Evolutionary conservation across 64 coral and sea anemone species (phyloP), one percentile per base, ranked within the genome.

Genomic region (Pocillopora verrucosa): DNA sequence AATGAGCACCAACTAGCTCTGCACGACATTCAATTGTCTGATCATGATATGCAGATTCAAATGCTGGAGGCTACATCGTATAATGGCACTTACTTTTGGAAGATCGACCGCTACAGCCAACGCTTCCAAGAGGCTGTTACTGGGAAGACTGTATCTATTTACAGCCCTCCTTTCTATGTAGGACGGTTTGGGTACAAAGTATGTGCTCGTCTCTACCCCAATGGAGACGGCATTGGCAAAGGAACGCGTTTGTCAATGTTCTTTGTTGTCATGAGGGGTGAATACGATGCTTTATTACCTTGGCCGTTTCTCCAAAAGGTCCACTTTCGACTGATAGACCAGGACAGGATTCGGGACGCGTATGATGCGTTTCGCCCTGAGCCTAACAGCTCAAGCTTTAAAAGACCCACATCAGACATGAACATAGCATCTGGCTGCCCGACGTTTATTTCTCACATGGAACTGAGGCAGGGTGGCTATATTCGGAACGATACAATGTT

Each of bases 1-100:
- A 87, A 60, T 61, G 92, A 94, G 38, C 92, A 94, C 45, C 88
- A 90, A 45, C 38, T 90, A 62, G 82, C 92, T 12, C 56, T 94
- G 20, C 88, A 79, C 61, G 92, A 94, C 34, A 89, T 94, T 72
- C 92, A 77, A 45, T 69, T 94, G 10, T 88, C 92, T 13, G 92
- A 94, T 22, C 19, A 51, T 13, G 36, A 77, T 10, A 38, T 77
- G 17, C 34, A 77, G 75, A 45, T 45, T 16, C 75, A 22, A 35
- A 22, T 77, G 75, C 15, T 45, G 75, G 36, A 69, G 20, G 65
- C 65, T n/a, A 69, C 65, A 7, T 69, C 65, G 16, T 69, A 69
- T 9, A 69, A 69, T 69, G 65, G 65, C 9, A 69, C 36, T 10
- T 77, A 51, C 75, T 20, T 77, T 22, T 56, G 36, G 75, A 77